Percentiles rank a stretch among this genome's conserved stretches.
These are phyloP conservation scores for Palythoa caribaeorum DNA, from an alignment of 92 coral and sea anemone genomes.

Conservation along the genomic window DNA sequence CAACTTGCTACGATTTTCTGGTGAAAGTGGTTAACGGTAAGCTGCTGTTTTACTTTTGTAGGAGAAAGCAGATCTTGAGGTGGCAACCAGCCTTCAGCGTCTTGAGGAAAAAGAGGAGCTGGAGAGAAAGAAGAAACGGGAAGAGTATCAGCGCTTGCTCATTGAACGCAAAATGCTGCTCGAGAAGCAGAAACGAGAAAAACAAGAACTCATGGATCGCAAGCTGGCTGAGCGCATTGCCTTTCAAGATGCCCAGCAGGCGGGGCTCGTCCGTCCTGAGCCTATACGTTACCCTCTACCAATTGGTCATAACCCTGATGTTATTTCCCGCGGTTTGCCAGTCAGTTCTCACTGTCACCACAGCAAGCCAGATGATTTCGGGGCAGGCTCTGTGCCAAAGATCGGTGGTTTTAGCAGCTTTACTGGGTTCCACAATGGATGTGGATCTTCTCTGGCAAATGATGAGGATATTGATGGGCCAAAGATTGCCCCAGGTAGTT, in stretches of 20 bases:
- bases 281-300: conserved; percentile 72
- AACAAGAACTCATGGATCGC: conserved; percentile 84
- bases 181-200: conserved; percentile 79
- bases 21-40: background rate
- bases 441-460: conserved; percentile 68
- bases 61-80: conserved; percentile 81
- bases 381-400: background rate
- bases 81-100: conserved; percentile 74
- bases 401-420: conserved; percentile 68
- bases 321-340: conserved; percentile 81
- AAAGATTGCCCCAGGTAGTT: conserved; percentile 52
- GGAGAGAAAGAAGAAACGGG: conserved; percentile 52
- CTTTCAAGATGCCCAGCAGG: conserved; percentile 85
- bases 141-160: conserved; percentile 77
- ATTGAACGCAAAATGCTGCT: conserved; percentile 80
- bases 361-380: conserved; percentile 38
- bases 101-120: conserved; percentile 67
- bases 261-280: conserved; percentile 73
- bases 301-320: conserved; percentile 70
- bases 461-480: conserved; percentile 79
- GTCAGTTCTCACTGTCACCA: conserved; percentile 66
- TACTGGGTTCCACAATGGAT: conserved; percentile 65
- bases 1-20: background rate
- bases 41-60: conserved; percentile 18
- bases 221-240: conserved; percentile 86